Conservation (phyloP, 2,888 invertebrate species). For the Clepsis dumicolana region DNA sequence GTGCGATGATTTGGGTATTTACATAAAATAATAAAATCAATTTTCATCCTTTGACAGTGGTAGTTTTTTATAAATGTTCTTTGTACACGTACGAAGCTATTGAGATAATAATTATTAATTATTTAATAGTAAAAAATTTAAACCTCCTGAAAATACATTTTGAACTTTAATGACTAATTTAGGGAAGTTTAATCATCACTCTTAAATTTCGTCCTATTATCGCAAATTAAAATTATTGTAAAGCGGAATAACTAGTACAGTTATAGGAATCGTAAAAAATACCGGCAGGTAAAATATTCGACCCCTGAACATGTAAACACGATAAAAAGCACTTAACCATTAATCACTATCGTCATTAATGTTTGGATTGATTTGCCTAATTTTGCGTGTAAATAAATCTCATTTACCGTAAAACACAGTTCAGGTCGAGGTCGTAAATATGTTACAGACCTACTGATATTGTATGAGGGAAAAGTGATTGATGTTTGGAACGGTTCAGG, state of each 20-base stretch:
- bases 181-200: background rate
- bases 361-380: conserved; percentile 19
- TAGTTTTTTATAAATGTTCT: too few relatives aligned
- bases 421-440: conserved; percentile 15
- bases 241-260: background rate
- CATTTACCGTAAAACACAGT: conserved; percentile 21
- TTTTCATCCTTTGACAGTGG: too few relatives aligned
- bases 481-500: background rate
- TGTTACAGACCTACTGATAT: conserved; percentile 21
- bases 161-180: too few relatives aligned
- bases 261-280: conserved; percentile 15
- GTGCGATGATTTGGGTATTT: too few relatives aligned
- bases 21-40: too few relatives aligned
- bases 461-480: conserved; percentile 18
- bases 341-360: conserved; percentile 30
- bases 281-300: conserved; percentile 10
- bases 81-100: too few relatives aligned
- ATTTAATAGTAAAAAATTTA: too few relatives aligned
- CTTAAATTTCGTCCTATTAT: background rate
- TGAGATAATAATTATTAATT: too few relatives aligned
- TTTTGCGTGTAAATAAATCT: conserved; percentile 22
- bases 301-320: conserved; percentile 8
- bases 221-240: background rate
- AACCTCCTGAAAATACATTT: too few relatives aligned
- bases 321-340: conserved; percentile 16